Evolutionary conservation across 2,113 vertebrate genomes (phyloP).

Genomic region (Setophaga kirtlandii): DNA sequence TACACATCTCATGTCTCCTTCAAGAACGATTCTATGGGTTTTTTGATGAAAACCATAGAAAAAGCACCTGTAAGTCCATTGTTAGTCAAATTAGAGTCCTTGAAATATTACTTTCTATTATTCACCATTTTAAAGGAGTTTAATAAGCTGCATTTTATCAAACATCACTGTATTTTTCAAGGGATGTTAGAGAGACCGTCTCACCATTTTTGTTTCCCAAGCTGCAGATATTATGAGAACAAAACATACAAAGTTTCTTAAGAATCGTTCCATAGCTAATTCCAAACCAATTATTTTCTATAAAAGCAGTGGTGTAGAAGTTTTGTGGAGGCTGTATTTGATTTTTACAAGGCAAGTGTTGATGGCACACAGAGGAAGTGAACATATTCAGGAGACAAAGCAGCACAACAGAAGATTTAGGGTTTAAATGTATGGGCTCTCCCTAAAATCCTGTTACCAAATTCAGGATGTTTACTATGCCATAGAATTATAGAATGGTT

Average conservation of each 20-base stretch:
- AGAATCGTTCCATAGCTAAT: background rate
- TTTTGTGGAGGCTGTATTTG: background rate
- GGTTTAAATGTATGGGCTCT: background rate
- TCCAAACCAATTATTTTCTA: background rate
- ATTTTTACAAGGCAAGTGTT: background rate
- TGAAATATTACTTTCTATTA: background rate
- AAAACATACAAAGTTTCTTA: background rate
- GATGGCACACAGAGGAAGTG: background rate
- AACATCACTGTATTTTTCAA: background rate
- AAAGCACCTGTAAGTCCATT: conserved; percentile 4
- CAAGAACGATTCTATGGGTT: background rate
- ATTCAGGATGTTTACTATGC: background rate
- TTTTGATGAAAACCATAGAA: background rate
- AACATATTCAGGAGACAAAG: background rate
- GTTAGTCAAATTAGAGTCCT: background rate
- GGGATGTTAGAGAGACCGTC: background rate
- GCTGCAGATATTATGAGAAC: background rate
- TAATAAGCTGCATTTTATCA: conserved; percentile 8
- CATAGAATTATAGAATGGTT: background rate
- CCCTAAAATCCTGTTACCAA: background rate
- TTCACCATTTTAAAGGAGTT: background rate
- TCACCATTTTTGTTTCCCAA: background rate
- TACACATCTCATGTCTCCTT: background rate
- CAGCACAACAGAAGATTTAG: background rate
- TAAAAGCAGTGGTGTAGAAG: background rate